Evolutionary conservation across 2,113 vertebrate species (phyloP).

Genomic region (Piprites chloris): DNA sequence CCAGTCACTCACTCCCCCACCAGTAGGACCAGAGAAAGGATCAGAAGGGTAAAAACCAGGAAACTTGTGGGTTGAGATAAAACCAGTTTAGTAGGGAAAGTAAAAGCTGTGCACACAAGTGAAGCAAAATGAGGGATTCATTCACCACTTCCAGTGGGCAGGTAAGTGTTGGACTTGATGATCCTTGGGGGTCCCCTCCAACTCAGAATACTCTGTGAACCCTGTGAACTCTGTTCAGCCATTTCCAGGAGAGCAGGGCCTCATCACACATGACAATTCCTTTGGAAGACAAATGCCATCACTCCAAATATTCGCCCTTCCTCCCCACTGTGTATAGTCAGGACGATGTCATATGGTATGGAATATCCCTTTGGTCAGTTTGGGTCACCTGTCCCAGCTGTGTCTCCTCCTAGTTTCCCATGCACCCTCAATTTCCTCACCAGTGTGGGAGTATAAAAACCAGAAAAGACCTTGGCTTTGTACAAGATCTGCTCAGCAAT

Average conservation of each 20-base stretch:
- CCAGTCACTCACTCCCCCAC: too few relatives aligned
- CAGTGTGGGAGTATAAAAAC: neutral
- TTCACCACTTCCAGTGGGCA: neutral
- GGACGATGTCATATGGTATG: rapidly evolving
- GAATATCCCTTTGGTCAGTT: neutral
- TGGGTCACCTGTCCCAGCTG: neutral
- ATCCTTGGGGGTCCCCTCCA: too few relatives aligned
- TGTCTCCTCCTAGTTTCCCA: neutral
- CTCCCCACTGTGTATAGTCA: neutral
- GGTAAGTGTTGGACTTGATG: neutral
- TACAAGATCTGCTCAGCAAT: neutral
- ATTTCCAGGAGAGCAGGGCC: neutral
- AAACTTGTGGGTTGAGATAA: neutral
- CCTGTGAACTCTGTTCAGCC: neutral
- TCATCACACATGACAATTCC: neutral
- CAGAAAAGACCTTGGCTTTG: neutral
- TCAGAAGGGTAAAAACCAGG: neutral
- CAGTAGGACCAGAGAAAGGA: neutral
- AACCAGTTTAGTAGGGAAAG: neutral
- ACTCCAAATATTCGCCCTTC: neutral
- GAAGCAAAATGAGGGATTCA: neutral
- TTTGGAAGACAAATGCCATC: neutral
- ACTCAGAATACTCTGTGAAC: too few relatives aligned
- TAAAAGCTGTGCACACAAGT: neutral
- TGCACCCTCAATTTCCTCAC: rapidly evolving